Base-by-base conservation (phyloP, 2,113 vertebrate genomes). In the Esox niger region DNA sequence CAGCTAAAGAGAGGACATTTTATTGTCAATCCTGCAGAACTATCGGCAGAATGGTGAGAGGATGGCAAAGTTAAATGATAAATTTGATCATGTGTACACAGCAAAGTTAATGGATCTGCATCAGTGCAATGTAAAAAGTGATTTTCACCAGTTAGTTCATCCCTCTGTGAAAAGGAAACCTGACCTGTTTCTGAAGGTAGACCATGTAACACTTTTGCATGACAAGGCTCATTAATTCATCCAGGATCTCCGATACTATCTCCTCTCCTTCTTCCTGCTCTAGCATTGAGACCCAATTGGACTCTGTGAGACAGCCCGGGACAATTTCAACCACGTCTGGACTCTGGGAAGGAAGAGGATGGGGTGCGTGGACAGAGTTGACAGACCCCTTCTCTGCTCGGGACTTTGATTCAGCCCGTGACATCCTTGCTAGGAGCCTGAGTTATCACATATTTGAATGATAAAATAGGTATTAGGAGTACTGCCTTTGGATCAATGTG, bases 171-270 rank as follows among this genome's bases (percentile, higher is more conserved):
- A 13, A 7, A 3, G 26, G 11, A 0, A 2, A 0, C 60, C 74
- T 81, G 72, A 95, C 94, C 92, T 95, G 89, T 60, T 75, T 88
- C 4, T 81, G 26, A 66, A 80, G 73, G 6, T 90, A 49, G 8
- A 86, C 83, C 20, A 63, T 69, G 29, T 84, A 73, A 68, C 84
- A 89, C 1, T 77, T 80, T 0, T 86, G 79, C 88, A 93, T 71
- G 68, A 91, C 90, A 0, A 70, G 75, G 0, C 26, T 61, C 55
- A 94, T 1, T 10, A 95, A 69, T 1, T 90, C 87, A 0, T 88
- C 87, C 69, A 95, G 30, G 27, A 94, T 65, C 25, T 91, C 91
- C 4, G 65, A 87, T 0, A 87, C 81, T 0, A 69, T 68, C 0
- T 89, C 84, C 46, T 93, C 93, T 2, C 71, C 79, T 0, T 90